Conservation (phyloP, 2,113 vertebrate genomes). For the Ciconia maguari region DNA sequence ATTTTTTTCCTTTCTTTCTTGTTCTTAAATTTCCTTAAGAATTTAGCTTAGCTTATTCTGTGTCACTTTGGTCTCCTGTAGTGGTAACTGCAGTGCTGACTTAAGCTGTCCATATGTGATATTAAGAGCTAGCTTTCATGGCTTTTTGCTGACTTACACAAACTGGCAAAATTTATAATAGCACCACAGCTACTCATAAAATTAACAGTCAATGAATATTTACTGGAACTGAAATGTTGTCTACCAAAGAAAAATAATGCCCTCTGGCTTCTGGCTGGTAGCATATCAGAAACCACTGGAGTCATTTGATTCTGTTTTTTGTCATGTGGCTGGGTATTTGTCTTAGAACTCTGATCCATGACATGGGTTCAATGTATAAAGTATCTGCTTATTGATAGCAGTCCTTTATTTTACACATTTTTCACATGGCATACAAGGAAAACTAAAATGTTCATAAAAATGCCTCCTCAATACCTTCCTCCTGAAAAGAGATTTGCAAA, state of each 20-base stretch:
- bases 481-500: not conserved
- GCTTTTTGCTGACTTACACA: constrained; percentile 20
- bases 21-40: not conserved
- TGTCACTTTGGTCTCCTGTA: not conserved
- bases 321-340: not conserved
- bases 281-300: not conserved
- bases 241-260: constrained; percentile 24
- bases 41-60: not conserved
- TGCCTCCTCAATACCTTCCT: not conserved
- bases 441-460: not conserved
- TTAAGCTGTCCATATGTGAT: not conserved
- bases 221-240: constrained; percentile 20
- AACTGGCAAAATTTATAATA: constrained; percentile 31
- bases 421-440: not conserved
- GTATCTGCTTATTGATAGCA: not conserved
- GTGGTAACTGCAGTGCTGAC: not conserved
- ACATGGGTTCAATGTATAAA: not conserved
- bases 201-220: constrained; percentile 52
- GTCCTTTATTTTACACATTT: not conserved
- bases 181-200: constrained; percentile 24
- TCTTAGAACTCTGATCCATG: not conserved
- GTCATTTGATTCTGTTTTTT: not conserved
- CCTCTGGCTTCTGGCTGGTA: constrained; percentile 1
- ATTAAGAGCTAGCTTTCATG: not conserved
- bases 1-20: not conserved